A percentile compares a stretch with the other conserved stretches of the same genome.
phyloP scores from a whole-genome alignment of 2,888 invertebrate genomes.

The Cryptocephalus primarius region DNA sequence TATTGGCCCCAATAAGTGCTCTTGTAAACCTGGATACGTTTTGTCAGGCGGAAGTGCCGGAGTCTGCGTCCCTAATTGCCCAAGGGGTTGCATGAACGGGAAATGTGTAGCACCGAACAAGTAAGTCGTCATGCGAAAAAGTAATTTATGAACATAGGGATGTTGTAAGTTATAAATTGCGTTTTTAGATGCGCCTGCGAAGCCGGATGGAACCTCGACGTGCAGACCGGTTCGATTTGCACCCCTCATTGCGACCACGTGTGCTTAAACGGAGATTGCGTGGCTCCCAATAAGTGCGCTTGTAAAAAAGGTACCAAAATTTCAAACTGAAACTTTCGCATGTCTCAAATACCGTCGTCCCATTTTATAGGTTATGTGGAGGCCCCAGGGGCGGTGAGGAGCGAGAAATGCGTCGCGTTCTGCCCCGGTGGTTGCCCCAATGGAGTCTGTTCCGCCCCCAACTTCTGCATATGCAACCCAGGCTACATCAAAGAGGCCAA shows the following conservation, averaged over 20 bases:
- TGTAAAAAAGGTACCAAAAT: conserved; percentile 31
- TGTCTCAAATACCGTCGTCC: no score
- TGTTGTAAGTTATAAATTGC: no score
- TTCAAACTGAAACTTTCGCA: no score
- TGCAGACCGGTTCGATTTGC: conserved; percentile 28
- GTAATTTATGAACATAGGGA: no score
- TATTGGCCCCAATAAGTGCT: conserved; percentile 39
- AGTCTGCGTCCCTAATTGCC: conserved; percentile 32
- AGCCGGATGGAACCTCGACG: conserved; percentile 23
- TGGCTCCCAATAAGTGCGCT: conserved; percentile 34
- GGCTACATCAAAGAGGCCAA: conserved; percentile 58
- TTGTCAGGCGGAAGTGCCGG: conserved; percentile 19
- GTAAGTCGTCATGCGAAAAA: conserved; percentile 1
- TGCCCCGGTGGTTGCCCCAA: conserved; percentile 64
- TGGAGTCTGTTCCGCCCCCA: conserved; percentile 61
- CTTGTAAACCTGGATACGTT: conserved; percentile 37
- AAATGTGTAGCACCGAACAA: conserved; percentile 41
- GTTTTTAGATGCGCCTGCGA: conserved; percentile 41
- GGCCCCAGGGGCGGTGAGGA: conserved; percentile 26
- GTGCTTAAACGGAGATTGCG: conserved; percentile 42
- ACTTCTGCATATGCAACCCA: conserved; percentile 61
- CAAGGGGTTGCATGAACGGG: conserved; percentile 39
- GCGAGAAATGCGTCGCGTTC: conserved; percentile 40
- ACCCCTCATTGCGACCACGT: conserved; percentile 37
- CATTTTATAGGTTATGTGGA: conserved; percentile 30